Evolutionary conservation across 2,113 vertebrate genomes (phyloP), one percentile per base, ranked within the genome.

Genomic region (Larimichthys crocea): DNA sequence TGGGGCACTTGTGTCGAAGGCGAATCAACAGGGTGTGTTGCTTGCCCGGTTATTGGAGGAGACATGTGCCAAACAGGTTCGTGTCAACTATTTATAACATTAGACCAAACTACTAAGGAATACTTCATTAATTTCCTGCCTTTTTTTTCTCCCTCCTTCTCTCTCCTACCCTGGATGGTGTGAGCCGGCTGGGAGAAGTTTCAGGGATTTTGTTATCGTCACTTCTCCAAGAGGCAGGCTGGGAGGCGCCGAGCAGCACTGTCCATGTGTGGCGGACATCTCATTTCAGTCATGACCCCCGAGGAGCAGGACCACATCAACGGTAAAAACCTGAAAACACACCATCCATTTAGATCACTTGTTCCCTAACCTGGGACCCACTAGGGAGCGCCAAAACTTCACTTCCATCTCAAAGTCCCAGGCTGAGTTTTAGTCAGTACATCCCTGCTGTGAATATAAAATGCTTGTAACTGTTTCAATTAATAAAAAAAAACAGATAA

Each of bases 221-320:
- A 99, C 70, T 97, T 99, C 55, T 87, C 91, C n/a, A 94, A 92
- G 0, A 94, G 97, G 44, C 94, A 96, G 88, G 95, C 90, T 99
- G 98, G 98, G 97, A 98, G 88, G 96, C 96, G 98, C 98, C 0
- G 98, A 99, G 92, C 95, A 88, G 26, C 96, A 97, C 90, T 99
- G 98, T 71, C 92, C 29, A 64, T 92, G 62, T 83, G 93, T 0
- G 97, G 97, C 0, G 97, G 96, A 0, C 97, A 99, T 84, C 93
- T 99, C 17, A 93, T 96, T n/a, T 97, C 96, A 31, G 93, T 99
- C 86, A 94, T 97, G 95, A 97, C 95, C 11, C 96, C 97, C 0
- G 98, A 99, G 59, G 98, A 99, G 69, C 98, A 98, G 92, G 68
- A 95, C 71, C 96, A 97, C 94, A 90, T 99, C 90, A 98, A 98